Base-by-base conservation (phyloP, 30 jellyfish, hydroid and myxozoan genomes). In the Cassiopea xamachana region DNA sequence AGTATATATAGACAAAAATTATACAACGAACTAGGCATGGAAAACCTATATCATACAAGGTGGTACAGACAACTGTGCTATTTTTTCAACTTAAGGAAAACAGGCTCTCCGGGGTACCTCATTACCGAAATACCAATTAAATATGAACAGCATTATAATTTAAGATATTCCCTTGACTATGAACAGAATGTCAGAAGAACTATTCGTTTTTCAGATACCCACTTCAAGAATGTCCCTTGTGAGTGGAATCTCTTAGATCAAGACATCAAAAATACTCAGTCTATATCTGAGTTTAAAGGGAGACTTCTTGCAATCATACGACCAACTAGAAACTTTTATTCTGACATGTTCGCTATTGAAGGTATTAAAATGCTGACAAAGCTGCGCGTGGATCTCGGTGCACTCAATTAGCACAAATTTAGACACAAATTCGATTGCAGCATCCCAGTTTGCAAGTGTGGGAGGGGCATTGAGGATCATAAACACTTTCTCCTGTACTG, bases 21-120 rank as follows among this genome's bases (percentile, higher is more conserved):
- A 43, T 84, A 62, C 45, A 48, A 84, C 4, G 92, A 84, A 71
- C 87, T 84, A 46, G 92, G 85, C 13, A 18, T 77, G 92, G 92
- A 84, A 58, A 84, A 67, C 62, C 74, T 82, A 7, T 81, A 81
- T 60, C 46, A 51, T 51, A 51, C 85, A 62, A 50, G 90, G 67
- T 81, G 90, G 90, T 81, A 2, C 60, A 50, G 90, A 7, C 55
- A 85, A 13, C 59, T 81, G 73, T 81, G 85, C 46, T 85, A 81
- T 60, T 81, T 81, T 46, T 50, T 61, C 50, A 83, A 83, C 15
- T 46, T 83, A 49, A 67, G 46, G 51, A 68, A 19, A 46, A 48
- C 83, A 14, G 58, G 87, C 1, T 10, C 87, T 48, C 92, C 92
- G 7, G 44, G 58, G 4, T 83, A 69, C 48, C 75, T 83, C 68